A percentile compares a stretch with the other conserved stretches of the same genome.
phyloP scores from a whole-genome alignment of 2,888 invertebrate species.

The Epistrophe eligans region DNA sequence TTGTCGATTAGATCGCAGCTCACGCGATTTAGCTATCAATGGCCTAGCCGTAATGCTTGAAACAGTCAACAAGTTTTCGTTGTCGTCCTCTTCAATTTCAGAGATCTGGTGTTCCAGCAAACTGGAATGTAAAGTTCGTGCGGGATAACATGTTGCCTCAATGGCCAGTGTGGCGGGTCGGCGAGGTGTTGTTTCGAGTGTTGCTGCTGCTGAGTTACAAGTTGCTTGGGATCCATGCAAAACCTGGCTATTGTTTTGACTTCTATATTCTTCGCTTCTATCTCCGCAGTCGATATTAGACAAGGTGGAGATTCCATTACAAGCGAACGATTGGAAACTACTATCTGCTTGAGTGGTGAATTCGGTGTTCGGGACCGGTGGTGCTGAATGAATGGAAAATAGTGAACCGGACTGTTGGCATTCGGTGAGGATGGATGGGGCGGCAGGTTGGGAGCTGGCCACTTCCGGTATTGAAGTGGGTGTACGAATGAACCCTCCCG shows the following conservation, averaged over 20 bases:
- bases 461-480: constrained; percentile 78
- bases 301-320: constrained; percentile 78
- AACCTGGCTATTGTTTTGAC: constrained; percentile 38
- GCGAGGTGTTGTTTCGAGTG: constrained; percentile 81
- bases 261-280: constrained; percentile 35
- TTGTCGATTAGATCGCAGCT: constrained; percentile 84
- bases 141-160: constrained; percentile 82
- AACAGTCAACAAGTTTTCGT: constrained; percentile 89
- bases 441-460: constrained; percentile 79
- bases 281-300: constrained; percentile 77
- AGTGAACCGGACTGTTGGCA: constrained; percentile 85
- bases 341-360: constrained; percentile 77
- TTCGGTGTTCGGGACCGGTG: constrained; percentile 85
- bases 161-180: constrained; percentile 85
- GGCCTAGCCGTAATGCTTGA: constrained; percentile 90
- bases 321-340: constrained; percentile 78
- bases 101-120: constrained; percentile 84
- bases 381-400: constrained; percentile 89
- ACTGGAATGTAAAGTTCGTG: constrained; percentile 83
- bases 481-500: constrained; percentile 83
- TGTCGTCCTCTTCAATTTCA: constrained; percentile 87
- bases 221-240: constrained; percentile 57
- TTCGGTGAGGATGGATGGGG: constrained; percentile 79
- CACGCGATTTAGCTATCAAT: constrained; percentile 88
- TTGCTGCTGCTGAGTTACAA: constrained; percentile 75